Percentiles rank a stretch among this genome's conserved stretches.
phyloP scores from a whole-genome alignment of 2,113 vertebrate species.

The Gopherus flavomarginatus region DNA sequence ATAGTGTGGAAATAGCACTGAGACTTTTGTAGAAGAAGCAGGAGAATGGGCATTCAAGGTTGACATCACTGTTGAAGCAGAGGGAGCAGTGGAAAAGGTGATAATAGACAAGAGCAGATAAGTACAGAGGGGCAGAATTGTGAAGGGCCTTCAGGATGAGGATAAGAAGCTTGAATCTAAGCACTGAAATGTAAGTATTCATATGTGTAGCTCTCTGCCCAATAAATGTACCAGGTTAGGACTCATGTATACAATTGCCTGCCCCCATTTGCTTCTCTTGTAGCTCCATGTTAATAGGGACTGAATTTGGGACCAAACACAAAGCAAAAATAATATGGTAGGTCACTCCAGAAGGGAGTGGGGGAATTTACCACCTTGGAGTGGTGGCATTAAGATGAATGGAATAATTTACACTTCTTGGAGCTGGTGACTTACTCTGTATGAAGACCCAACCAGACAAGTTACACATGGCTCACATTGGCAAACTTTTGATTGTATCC shows the following conservation, averaged over 20 bases:
- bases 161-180: neutral
- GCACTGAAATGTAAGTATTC: neutral
- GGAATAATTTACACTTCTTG: neutral
- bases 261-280: neutral
- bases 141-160: neutral
- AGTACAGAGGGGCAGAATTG: neutral
- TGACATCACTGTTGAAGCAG: neutral
- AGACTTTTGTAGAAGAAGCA: neutral
- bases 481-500: neutral
- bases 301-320: neutral
- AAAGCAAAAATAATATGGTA: neutral
- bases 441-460: neutral
- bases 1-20: neutral
- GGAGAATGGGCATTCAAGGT: neutral
- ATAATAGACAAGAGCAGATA: neutral
- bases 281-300: neutral
- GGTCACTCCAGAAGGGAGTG: slow-evolving; percentile 16
- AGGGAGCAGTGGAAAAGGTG: neutral
- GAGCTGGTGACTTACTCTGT: neutral
- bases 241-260: neutral
- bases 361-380: slow-evolving; percentile 4
- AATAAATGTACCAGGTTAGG: rapidly evolving
- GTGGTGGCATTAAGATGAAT: slow-evolving; percentile 1
- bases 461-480: neutral
- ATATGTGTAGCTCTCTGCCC: neutral